phyloP scores from a whole-genome alignment of 2,797 vertebrate genomes.

The Dendrocincla fuliginosa region DNA sequence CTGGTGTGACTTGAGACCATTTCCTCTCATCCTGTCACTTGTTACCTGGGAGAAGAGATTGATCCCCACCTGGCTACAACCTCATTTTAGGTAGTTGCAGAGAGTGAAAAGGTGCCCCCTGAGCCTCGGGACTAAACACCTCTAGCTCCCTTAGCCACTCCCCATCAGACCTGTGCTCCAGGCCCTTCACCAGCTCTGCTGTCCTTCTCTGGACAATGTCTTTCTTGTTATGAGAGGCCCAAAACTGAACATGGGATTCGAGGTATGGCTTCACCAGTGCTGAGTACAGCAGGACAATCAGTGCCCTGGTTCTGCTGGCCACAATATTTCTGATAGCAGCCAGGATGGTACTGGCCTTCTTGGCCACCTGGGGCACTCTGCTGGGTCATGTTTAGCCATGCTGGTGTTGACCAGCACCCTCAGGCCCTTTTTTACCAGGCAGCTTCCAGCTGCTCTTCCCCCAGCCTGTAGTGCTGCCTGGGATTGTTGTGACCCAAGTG shows the following conservation, averaged over 20 bases:
- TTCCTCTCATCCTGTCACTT: background rate
- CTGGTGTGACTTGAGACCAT: background rate
- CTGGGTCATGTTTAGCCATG: background rate
- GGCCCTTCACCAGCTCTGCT: rapidly evolving
- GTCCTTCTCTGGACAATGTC: background rate
- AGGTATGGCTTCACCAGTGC: background rate
- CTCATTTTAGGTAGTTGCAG: background rate
- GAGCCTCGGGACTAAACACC: background rate
- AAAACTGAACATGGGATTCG: rapidly evolving
- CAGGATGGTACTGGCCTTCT: rapidly evolving
- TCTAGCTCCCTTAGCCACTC: background rate
- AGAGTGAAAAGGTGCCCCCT: background rate
- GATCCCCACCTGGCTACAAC: background rate
- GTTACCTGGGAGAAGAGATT: background rate
- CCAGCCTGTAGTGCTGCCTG: background rate
- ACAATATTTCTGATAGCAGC: rapidly evolving
- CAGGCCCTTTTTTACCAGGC: background rate
- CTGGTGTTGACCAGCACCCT: rapidly evolving
- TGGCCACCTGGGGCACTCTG: background rate
- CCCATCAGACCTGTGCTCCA: background rate
- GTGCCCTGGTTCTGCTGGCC: background rate
- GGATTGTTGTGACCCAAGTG: background rate
- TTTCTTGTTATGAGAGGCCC: rapidly evolving
- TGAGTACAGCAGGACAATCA: rapidly evolving
- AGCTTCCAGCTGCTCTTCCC: background rate